These are phyloP conservation scores for Cyanistes caeruleus DNA, from an alignment of 2,113 vertebrate species.

Conservation along the genomic window DNA sequence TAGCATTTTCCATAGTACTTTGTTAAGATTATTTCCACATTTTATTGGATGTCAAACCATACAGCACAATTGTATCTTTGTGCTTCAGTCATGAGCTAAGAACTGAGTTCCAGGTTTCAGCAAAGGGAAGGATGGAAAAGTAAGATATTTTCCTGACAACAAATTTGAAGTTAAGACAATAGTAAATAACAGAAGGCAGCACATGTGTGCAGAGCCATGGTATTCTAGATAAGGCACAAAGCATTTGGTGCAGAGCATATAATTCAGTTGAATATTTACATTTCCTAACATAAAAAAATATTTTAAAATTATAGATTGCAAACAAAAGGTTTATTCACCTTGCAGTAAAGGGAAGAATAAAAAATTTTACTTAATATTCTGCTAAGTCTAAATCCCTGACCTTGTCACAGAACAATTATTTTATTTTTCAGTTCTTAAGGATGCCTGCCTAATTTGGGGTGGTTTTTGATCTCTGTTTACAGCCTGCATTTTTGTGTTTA, in stretches of 20 bases:
- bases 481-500: neutral
- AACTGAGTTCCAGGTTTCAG: neutral
- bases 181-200: neutral
- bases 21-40: neutral
- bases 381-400: neutral
- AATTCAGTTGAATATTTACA: neutral
- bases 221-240: neutral
- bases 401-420: neutral
- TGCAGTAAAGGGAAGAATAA: neutral
- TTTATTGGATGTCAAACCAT: neutral
- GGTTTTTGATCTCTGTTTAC: neutral
- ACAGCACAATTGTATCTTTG: neutral
- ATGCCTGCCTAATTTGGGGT: neutral
- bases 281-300: neutral
- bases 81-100: neutral
- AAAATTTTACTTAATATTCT: neutral
- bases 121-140: neutral
- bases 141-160: conserved; percentile 6
- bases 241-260: neutral
- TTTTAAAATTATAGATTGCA: neutral
- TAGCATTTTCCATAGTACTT: neutral
- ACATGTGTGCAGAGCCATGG: neutral
- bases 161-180: conserved; percentile 10
- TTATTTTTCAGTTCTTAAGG: neutral
- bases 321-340: neutral